Conservation (phyloP, 1,140 invertebrate species). For the Zaprionus ornatus region DNA sequence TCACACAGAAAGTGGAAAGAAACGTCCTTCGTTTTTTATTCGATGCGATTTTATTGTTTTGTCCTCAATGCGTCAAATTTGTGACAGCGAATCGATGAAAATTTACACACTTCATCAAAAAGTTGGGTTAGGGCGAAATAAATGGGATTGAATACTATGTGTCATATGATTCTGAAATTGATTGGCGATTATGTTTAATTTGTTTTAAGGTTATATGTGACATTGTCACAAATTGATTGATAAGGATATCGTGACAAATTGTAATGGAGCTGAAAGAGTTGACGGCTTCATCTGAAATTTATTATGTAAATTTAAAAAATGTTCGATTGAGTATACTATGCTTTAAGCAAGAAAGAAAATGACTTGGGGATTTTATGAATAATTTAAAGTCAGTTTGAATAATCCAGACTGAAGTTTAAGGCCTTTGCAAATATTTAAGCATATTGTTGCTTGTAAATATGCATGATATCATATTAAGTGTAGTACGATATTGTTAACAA, state of each 20-base stretch:
- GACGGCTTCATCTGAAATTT: not conserved
- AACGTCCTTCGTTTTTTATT: constrained; percentile 4
- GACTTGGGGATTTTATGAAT: not conserved
- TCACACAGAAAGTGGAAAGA: not conserved
- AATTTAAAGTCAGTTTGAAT: not conserved
- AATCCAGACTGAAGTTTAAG: not conserved
- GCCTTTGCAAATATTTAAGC: not conserved
- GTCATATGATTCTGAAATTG: constrained; percentile 7
- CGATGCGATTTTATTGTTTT: constrained; percentile 37
- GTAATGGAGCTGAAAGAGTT: not conserved
- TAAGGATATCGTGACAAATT: not conserved
- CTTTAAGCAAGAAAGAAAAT: too few relatives aligned
- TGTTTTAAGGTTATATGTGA: constrained; percentile 28
- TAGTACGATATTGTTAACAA: constrained; percentile 20
- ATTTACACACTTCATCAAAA: constrained; percentile 27
- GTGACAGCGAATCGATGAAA: constrained; percentile 34
- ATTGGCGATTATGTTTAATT: constrained; percentile 33
- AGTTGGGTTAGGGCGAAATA: not conserved
- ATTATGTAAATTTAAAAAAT: not conserved
- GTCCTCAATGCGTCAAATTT: constrained; percentile 36
- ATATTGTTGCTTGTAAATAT: constrained; percentile 4
- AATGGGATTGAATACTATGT: not conserved
- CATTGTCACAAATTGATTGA: not conserved
- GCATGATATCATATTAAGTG: not conserved
- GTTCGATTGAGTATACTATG: too few relatives aligned